phyloP scores from a whole-genome alignment of 2,113 vertebrate species.

The Ibidorhyncha struthersii region DNA sequence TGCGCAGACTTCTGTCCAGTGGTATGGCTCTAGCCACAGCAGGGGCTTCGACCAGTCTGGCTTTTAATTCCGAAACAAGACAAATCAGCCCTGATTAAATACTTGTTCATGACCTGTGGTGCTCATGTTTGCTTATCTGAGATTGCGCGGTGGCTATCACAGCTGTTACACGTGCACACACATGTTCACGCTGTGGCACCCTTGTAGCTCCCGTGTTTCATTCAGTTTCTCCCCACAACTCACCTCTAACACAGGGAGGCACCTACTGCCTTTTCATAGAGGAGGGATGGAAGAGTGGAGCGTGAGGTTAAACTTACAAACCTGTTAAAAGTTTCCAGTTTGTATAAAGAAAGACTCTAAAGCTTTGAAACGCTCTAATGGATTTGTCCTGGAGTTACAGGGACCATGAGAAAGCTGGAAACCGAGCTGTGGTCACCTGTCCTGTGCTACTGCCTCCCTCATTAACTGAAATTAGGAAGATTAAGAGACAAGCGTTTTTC shows the following conservation, averaged over 20 bases:
- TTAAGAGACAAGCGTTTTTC: neutral
- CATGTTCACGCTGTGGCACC: neutral
- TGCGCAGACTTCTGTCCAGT: neutral
- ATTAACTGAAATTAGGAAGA: neutral
- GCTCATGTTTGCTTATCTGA: neutral
- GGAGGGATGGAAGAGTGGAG: neutral
- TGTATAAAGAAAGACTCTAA: neutral
- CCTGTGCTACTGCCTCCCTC: neutral
- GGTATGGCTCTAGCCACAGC: neutral
- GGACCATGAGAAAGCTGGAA: neutral
- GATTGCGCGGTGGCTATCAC: rapidly evolving
- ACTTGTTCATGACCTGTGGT: neutral
- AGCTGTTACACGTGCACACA: no score
- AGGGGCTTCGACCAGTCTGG: neutral
- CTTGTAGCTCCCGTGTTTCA: rapidly evolving
- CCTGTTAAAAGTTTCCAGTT: neutral
- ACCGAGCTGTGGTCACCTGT: rapidly evolving
- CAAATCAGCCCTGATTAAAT: neutral
- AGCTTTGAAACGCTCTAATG: neutral
- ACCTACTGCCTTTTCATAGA: neutral
- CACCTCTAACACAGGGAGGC: no score
- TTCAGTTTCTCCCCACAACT: neutral
- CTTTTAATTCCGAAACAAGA: neutral
- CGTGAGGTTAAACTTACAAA: neutral
- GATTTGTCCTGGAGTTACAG: neutral